Conservation (phyloP, 1,140 invertebrate genomes). For the Drosophila ohnishii region DNA sequence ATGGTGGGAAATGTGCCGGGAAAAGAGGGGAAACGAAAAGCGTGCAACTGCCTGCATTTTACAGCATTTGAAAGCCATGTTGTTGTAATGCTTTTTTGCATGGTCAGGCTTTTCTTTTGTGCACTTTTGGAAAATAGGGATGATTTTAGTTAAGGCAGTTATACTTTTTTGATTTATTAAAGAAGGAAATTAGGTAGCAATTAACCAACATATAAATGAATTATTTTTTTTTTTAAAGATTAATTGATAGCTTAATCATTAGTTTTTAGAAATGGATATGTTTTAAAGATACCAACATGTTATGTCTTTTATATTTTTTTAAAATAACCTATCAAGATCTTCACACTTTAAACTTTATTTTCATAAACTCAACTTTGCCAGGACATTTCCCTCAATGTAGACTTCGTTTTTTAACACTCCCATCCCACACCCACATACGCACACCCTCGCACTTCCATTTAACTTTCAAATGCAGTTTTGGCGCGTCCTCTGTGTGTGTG, state of each 20-base stretch:
- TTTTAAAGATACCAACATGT: too few species aligned
- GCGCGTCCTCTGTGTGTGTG: conserved; percentile 9
- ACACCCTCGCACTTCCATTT: conserved; percentile 11
- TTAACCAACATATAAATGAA: neutral
- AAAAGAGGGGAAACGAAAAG: neutral
- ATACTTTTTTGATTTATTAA: neutral
- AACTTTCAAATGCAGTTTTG: conserved; percentile 58
- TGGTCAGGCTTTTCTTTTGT: conserved; percentile 20
- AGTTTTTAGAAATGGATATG: too few species aligned
- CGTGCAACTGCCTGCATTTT: conserved; percentile 51
- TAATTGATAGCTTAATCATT: too few species aligned
- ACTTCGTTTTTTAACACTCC: neutral
- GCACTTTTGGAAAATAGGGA: conserved; percentile 11
- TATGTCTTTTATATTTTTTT: too few species aligned
- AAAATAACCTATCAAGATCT: too few species aligned
- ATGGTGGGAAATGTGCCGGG: neutral
- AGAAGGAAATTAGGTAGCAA: neutral
- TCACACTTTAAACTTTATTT: too few species aligned
- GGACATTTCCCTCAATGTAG: neutral
- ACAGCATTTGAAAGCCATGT: conserved; percentile 57
- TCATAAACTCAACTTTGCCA: too few species aligned
- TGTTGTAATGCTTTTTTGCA: conserved; percentile 21
- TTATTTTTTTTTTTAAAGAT: too few species aligned
- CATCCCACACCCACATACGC: neutral
- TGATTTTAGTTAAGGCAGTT: neutral